Conservation (phyloP, 2,888 invertebrate genomes). For the Sympetrum striolatum region DNA sequence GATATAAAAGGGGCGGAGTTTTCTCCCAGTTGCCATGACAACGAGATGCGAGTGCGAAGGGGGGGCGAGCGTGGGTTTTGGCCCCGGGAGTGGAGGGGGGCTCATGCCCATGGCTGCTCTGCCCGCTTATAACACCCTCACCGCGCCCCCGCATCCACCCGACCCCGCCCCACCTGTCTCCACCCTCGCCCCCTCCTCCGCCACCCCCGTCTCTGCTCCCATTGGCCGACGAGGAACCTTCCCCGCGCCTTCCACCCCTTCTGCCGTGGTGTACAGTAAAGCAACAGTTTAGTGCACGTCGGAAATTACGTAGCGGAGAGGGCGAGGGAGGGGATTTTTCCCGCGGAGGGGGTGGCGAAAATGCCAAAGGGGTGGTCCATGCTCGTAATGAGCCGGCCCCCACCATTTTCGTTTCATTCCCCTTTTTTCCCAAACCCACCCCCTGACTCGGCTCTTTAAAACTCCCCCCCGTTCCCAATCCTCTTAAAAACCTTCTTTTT, state of each 20-base stretch:
- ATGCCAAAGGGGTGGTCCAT: background rate
- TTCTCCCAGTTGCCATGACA: conserved; percentile 19
- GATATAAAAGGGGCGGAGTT: conserved; percentile 33
- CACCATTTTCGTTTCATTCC: background rate
- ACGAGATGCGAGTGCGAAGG: background rate
- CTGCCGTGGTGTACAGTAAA: background rate
- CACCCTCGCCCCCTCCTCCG: background rate
- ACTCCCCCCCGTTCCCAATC: background rate
- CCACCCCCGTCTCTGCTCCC: background rate
- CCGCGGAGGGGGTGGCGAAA: background rate
- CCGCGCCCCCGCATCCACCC: background rate
- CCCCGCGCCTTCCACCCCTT: background rate
- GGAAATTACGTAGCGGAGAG: conserved; percentile 12
- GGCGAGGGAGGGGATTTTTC: background rate
- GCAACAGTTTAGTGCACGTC: conserved; percentile 32
- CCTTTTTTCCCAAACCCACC: background rate
- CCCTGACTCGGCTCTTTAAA: background rate
- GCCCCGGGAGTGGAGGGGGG: background rate
- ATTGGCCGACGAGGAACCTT: conserved; percentile 10
- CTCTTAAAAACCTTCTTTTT: background rate
- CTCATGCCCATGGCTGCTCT: conserved; percentile 5
- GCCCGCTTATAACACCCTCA: background rate
- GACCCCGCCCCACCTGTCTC: background rate
- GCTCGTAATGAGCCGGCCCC: conserved; percentile 18
- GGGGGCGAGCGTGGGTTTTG: background rate